A percentile compares a stretch with the other conserved stretches of the same genome.
Evolutionary conservation across 2,797 vertebrate species (phyloP).

Genomic region (Propithecus perrieri): DNA sequence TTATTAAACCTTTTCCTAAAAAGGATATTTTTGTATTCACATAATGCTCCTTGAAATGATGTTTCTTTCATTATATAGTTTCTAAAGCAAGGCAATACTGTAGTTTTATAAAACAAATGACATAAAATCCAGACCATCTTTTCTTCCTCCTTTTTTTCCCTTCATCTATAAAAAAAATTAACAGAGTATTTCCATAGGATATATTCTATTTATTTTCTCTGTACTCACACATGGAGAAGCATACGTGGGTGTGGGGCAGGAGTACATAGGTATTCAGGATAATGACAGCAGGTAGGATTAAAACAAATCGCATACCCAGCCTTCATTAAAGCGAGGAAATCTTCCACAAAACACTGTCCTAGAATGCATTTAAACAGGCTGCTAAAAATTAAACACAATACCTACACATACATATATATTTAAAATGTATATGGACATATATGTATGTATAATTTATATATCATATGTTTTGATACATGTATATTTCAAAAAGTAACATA

Average conservation of each 20-base stretch:
- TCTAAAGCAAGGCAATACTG: background rate
- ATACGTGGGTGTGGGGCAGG: too few species aligned
- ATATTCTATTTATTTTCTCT: background rate
- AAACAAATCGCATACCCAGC: background rate
- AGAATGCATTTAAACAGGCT: conserved; percentile 17
- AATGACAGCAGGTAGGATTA: background rate
- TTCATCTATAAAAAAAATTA: background rate
- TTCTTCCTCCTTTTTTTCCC: background rate
- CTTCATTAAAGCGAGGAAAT: background rate
- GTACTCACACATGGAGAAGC: background rate
- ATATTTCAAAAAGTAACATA: conserved; percentile 25
- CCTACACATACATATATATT: background rate
- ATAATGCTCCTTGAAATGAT: background rate
- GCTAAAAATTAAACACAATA: background rate
- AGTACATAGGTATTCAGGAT: background rate
- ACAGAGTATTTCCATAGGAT: background rate
- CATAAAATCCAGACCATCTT: background rate
- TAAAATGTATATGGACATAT: background rate
- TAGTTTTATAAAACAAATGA: background rate
- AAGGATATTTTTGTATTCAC: background rate
- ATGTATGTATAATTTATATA: background rate
- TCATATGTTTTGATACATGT: background rate
- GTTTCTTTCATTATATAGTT: conserved; percentile 19
- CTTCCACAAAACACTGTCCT: background rate
- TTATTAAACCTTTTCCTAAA: conserved; percentile 6